A percentile compares a stretch with the other conserved stretches of the same genome.
Conservation (phyloP, 2,888 invertebrate genomes). For the Nephrotoma guestfalica region DNA sequence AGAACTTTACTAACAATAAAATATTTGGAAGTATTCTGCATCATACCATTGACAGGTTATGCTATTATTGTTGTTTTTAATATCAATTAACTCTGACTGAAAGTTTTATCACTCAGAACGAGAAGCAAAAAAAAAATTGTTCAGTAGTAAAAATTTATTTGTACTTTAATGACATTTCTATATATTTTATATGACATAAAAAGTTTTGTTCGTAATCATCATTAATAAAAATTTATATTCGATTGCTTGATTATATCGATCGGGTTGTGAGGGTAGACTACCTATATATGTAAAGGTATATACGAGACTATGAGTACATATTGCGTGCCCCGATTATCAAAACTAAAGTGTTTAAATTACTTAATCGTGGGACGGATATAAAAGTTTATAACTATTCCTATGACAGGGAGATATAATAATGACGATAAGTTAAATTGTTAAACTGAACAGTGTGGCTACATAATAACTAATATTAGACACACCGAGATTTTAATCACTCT, state of each 20-base stretch:
- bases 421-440: neutral
- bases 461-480: too few species aligned
- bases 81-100: neutral
- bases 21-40: neutral
- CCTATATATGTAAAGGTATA: too few species aligned
- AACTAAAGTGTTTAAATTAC: too few species aligned
- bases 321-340: too few species aligned
- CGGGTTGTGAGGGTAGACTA: neutral
- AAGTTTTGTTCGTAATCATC: neutral
- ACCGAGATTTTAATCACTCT: too few species aligned
- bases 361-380: too few species aligned
- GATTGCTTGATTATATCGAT: neutral
- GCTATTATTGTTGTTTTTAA: neutral
- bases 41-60: too few species aligned
- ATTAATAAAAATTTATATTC: neutral
- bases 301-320: too few species aligned
- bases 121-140: neutral
- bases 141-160: neutral
- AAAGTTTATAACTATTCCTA: neutral
- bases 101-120: neutral
- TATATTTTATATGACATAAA: neutral
- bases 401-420: neutral
- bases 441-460: neutral
- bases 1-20: neutral
- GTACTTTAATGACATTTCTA: neutral